Percentiles rank a stretch among this genome's conserved stretches.
These are phyloP conservation scores for Nymphalis urticae DNA, from an alignment of 2,888 invertebrate genomes.

Conservation along the genomic window DNA sequence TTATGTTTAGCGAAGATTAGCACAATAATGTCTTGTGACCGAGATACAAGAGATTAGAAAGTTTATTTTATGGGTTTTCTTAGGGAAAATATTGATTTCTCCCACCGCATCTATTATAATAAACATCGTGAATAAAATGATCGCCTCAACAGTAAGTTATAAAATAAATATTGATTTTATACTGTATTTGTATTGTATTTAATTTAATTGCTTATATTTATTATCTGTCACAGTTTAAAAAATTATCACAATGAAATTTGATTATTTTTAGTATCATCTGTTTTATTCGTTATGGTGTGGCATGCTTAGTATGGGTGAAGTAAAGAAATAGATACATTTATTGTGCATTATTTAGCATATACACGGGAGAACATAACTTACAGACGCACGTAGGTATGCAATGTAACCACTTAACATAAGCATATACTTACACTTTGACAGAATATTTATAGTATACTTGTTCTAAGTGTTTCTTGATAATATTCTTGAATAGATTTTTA, in stretches of 20 bases:
- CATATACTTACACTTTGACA: conserved; percentile 31
- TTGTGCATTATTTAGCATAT: conserved; percentile 33
- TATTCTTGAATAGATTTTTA: neutral
- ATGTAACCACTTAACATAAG: conserved; percentile 29
- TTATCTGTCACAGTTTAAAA: too few species aligned
- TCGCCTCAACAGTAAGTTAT: neutral
- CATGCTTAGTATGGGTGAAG: conserved; percentile 19
- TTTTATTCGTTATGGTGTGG: neutral
- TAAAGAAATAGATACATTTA: conserved; percentile 17
- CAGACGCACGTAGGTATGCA: conserved; percentile 30
- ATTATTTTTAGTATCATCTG: too few species aligned
- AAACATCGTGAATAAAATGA: neutral
- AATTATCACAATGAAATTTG: neutral
- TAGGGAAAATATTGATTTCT: conserved; percentile 38
- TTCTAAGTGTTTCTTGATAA: neutral
- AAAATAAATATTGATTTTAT: too few species aligned
- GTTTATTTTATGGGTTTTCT: conserved; percentile 35
- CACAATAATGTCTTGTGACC: conserved; percentile 29
- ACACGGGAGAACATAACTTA: conserved; percentile 37
- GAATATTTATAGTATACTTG: conserved; percentile 18
- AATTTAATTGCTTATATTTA: too few species aligned
- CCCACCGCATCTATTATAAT: conserved; percentile 24
- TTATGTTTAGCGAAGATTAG: conserved; percentile 4
- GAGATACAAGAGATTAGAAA: conserved; percentile 43
- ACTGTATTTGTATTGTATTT: too few species aligned